A percentile compares a stretch with the other conserved stretches of the same genome.
These are phyloP conservation scores for Toxotes jaculatrix DNA, from an alignment of 2,113 vertebrate genomes.

Conservation along the genomic window DNA sequence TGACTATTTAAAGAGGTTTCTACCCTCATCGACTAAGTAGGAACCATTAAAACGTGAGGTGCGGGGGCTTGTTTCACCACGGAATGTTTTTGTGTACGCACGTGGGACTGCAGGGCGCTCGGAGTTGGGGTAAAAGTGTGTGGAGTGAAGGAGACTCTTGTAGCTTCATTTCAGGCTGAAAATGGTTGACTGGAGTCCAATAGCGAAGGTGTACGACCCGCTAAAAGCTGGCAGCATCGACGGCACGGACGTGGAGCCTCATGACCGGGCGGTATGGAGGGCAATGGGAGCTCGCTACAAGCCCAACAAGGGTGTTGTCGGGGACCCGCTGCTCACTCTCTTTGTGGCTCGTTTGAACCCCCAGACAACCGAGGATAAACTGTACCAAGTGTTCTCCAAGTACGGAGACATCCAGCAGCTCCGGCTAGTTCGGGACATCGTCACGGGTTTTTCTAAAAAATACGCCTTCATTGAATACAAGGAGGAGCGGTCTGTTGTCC, in stretches of 20 bases:
- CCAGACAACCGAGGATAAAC: slow-evolving; percentile 92
- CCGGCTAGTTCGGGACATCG: slow-evolving; percentile 92
- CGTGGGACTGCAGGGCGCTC: not conserved
- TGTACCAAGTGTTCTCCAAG: slow-evolving; percentile 91
- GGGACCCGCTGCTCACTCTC: slow-evolving; percentile 93
- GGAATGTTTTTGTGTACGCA: slow-evolving; percentile 55
- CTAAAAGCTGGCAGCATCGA: slow-evolving; percentile 98
- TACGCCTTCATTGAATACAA: slow-evolving; percentile 96
- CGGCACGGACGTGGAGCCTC: slow-evolving; percentile 95
- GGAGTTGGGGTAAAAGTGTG: not conserved
- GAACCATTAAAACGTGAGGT: slow-evolving; percentile 18
- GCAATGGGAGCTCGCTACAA: slow-evolving; percentile 91
- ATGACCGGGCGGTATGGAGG: slow-evolving; percentile 93
- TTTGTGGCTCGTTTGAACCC: slow-evolving; percentile 93
- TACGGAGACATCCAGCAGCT: slow-evolving; percentile 92
- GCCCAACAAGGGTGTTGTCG: slow-evolving; percentile 91
- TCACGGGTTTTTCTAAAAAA: slow-evolving; percentile 94
- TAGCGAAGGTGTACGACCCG: slow-evolving; percentile 92
- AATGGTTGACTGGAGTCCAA: slow-evolving; percentile 94
- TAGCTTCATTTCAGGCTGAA: not conserved
- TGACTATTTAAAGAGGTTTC: not conserved
- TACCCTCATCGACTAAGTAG: not conserved
- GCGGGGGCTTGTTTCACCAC: slow-evolving; percentile 9
- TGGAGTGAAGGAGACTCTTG: too few species aligned
- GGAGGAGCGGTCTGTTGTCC: slow-evolving; percentile 89